A percentile compares a stretch with the other conserved stretches of the same genome.
These are phyloP conservation scores for Ceriagrion tenellum DNA, from an alignment of 2,888 invertebrate genomes.

Conservation along the genomic window DNA sequence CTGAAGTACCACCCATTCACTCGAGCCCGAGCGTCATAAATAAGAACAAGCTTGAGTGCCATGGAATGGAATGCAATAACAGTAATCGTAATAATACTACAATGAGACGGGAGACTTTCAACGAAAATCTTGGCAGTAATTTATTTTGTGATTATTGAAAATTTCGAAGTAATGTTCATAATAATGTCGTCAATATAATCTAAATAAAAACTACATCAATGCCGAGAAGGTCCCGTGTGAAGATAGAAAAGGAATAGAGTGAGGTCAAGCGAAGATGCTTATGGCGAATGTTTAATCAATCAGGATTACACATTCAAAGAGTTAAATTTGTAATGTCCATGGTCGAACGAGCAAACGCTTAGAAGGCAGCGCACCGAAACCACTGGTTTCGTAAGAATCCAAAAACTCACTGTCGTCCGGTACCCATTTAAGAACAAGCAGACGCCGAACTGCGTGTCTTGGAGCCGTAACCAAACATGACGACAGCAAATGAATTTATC, in stretches of 20 bases:
- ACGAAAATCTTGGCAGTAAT: too few species aligned
- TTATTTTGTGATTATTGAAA: too few species aligned
- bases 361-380: background rate
- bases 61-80: too few species aligned
- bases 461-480: background rate
- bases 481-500: background rate
- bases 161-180: too few species aligned
- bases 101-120: too few species aligned
- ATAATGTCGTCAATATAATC: too few species aligned
- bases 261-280: conserved; percentile 46
- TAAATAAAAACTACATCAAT: conserved; percentile 44
- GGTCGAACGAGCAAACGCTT: background rate
- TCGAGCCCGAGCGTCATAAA: too few species aligned
- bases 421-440: background rate
- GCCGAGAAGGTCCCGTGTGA: background rate
- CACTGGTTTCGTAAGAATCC: conserved; percentile 3
- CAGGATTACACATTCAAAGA: conserved; percentile 14
- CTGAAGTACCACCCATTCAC: too few species aligned
- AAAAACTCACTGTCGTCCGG: background rate
- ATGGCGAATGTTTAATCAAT: conserved; percentile 52
- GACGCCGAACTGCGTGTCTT: background rate
- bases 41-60: too few species aligned
- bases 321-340: background rate
- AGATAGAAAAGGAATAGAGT: conserved; percentile 40
- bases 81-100: too few species aligned